Conservation (phyloP, 2,113 vertebrate species). For the Ursus arctos region DNA sequence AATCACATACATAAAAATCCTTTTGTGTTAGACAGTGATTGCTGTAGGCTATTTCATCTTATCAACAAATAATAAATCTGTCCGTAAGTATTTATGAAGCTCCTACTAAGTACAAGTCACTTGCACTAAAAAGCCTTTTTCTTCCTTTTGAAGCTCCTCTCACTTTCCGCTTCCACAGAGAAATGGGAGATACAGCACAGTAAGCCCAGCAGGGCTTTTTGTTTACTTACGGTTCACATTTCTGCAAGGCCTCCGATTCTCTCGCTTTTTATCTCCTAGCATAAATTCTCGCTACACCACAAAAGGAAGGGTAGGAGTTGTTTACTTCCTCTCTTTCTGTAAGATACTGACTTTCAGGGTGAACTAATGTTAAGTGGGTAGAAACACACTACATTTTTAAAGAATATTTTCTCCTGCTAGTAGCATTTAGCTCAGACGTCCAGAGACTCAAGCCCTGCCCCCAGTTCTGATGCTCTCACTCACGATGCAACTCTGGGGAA, state of each 20-base stretch:
- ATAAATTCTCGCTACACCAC: constrained; percentile 51
- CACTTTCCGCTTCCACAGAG: background rate
- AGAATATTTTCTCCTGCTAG: background rate
- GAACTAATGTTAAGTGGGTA: background rate
- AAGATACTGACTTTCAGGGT: background rate
- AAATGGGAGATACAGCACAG: background rate
- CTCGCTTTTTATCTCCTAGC: background rate
- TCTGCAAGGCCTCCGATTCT: constrained; percentile 32
- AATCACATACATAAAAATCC: background rate
- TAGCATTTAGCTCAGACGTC: background rate
- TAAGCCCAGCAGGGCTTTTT: background rate
- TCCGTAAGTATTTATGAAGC: constrained; percentile 6
- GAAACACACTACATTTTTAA: background rate
- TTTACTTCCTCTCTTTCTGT: constrained; percentile 7
- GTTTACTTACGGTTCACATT: constrained; percentile 1
- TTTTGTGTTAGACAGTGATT: constrained; percentile 8
- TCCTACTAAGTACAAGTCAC: background rate
- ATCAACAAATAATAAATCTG: background rate
- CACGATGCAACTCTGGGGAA: background rate
- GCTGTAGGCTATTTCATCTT: background rate
- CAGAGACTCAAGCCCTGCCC: background rate
- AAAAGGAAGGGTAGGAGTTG: background rate
- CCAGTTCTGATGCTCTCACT: background rate
- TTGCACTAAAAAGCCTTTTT: background rate
- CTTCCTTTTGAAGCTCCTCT: background rate